These are phyloP conservation scores for Bombylius discolor DNA, from an alignment of 2,888 invertebrate species.

Conservation along the genomic window DNA sequence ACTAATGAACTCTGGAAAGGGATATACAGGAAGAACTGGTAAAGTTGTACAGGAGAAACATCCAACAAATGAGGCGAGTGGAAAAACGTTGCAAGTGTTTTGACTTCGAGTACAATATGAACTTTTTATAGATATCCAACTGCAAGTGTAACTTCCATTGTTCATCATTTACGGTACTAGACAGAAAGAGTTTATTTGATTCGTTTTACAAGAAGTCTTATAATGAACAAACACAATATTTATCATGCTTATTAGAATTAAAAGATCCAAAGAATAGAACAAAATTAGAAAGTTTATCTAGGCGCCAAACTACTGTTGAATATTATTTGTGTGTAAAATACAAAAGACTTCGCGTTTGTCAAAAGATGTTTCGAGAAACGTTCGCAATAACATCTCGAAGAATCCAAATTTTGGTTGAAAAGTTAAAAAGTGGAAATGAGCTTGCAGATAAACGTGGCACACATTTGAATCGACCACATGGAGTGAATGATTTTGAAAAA, in stretches of 20 bases:
- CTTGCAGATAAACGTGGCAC: not conserved
- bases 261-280: not conserved
- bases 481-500: not conserved
- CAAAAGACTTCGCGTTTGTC: not conserved
- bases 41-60: not conserved
- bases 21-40: not conserved
- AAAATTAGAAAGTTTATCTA: not conserved
- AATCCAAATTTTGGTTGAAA: not conserved
- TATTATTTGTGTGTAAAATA: not conserved
- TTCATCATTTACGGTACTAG: not conserved
- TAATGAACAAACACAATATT: not conserved
- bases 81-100: not conserved
- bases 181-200: not conserved
- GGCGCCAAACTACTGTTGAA: not conserved
- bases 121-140: not conserved
- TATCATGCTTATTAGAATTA: not conserved
- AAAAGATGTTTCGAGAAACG: not conserved
- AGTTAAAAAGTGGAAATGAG: not conserved
- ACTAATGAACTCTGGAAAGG: not conserved
- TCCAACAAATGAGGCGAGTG: not conserved
- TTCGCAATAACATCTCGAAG: not conserved
- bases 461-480: not conserved
- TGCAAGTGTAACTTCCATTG: not conserved
- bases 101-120: not conserved
- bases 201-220: not conserved